A percentile compares a stretch with the other conserved stretches of the same genome.
Evolutionary conservation across 2,888 invertebrate species (phyloP).

Genomic region (Cordilura impudica): DNA sequence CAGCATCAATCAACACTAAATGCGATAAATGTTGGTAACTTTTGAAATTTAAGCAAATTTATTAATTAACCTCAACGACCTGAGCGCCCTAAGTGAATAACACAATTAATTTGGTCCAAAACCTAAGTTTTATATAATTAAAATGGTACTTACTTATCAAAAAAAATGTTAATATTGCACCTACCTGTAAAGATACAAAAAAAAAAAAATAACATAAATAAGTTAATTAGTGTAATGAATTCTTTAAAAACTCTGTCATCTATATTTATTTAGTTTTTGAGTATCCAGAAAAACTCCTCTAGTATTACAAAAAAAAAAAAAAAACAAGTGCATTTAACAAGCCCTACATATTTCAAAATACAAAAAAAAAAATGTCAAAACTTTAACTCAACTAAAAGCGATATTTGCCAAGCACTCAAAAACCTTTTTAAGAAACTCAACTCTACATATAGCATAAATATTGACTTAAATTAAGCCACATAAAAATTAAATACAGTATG

Average conservation of each 20-base stretch:
- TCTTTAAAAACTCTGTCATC: not conserved
- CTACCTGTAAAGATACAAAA: not conserved
- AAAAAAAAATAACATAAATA: not conserved
- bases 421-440: slow-evolving; percentile 50
- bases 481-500: slow-evolving; percentile 14
- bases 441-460: slow-evolving; percentile 57
- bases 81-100: too few species aligned
- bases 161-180: too few species aligned
- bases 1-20: not conserved
- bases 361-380: slow-evolving; percentile 28
- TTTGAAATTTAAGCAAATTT: not conserved
- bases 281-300: slow-evolving; percentile 1
- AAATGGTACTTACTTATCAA: too few species aligned
- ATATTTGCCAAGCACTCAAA: slow-evolving; percentile 59
- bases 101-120: too few species aligned
- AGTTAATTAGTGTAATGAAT: not conserved
- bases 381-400: slow-evolving; percentile 19
- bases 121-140: too few species aligned
- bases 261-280: not conserved
- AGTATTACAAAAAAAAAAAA: slow-evolving; percentile 27
- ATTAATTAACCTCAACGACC: too few species aligned
- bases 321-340: slow-evolving; percentile 49
- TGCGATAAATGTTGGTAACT: not conserved
- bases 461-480: slow-evolving; percentile 46
- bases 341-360: slow-evolving; percentile 36